Conservation (phyloP, 2,113 vertebrate genomes). For the Limnothrissa miodon region DNA sequence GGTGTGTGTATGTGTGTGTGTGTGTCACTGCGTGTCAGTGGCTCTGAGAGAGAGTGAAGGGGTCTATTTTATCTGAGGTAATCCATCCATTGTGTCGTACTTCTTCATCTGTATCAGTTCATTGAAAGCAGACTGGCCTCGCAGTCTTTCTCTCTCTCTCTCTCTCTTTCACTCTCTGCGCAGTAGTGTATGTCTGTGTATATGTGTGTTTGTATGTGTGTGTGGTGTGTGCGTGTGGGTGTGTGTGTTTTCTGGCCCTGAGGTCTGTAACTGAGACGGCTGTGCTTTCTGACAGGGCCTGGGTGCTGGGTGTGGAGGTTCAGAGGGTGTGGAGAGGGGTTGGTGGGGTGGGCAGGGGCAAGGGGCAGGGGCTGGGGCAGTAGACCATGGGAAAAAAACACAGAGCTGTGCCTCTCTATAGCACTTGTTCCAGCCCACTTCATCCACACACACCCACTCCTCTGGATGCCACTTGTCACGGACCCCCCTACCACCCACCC, state of each 20-base stretch:
- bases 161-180: background rate
- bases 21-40: conserved; percentile 47
- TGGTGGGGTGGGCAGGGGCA: conserved; percentile 42
- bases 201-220: background rate
- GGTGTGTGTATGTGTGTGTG: conserved; percentile 23
- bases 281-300: conserved; percentile 12
- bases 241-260: conserved; percentile 4
- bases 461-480: conserved; percentile 74
- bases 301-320: conserved; percentile 12
- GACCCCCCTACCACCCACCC: conserved; percentile 61
- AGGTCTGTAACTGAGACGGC: conserved; percentile 18
- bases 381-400: conserved; percentile 80
- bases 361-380: conserved; percentile 53
- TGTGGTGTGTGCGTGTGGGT: conserved; percentile 1
- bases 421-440: conserved; percentile 76
- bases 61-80: conserved; percentile 69
- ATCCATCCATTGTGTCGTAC: conserved; percentile 76
- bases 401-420: conserved; percentile 63
- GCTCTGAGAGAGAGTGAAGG: conserved; percentile 52
- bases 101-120: conserved; percentile 81
- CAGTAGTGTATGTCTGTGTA: background rate
- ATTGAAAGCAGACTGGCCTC: conserved; percentile 68
- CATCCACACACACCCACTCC: conserved; percentile 57
- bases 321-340: conserved; percentile 33
- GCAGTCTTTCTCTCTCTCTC: background rate